These are phyloP conservation scores for Lophius americanus DNA, from an alignment of 2,797 vertebrate species.

Conservation along the genomic window DNA sequence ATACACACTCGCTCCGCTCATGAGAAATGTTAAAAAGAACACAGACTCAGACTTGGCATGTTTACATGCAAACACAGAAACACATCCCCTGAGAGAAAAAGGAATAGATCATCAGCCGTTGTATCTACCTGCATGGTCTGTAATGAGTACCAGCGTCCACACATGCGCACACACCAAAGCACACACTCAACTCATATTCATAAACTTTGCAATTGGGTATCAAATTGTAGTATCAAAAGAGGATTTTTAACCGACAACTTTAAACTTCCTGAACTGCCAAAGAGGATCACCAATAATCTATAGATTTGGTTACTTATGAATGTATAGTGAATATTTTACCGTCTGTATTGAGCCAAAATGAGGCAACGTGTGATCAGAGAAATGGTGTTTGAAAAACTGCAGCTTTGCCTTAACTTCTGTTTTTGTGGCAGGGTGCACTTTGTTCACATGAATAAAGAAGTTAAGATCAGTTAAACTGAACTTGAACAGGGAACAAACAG, in stretches of 20 bases:
- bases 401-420: background rate
- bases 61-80: conserved; percentile 25
- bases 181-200: background rate
- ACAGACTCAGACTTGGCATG: conserved; percentile 27
- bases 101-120: conserved; percentile 5
- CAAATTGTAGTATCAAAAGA: conserved; percentile 3
- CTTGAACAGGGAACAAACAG: conserved; percentile 46
- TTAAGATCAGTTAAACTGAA: conserved; percentile 72
- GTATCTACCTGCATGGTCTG: conserved; percentile 1
- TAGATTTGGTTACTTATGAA: background rate
- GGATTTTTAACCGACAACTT: background rate
- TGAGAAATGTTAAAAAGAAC: conserved; percentile 15
- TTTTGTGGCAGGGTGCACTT: background rate
- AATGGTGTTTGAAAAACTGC: background rate
- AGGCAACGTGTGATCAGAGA: background rate
- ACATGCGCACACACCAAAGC: background rate
- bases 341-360: background rate
- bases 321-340: background rate
- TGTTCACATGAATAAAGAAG: conserved; percentile 13
- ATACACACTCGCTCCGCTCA: conserved; percentile 46
- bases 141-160: background rate
- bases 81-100: conserved; percentile 5
- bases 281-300: background rate
- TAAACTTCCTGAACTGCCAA: background rate
- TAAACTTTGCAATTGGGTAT: background rate